Evolutionary conservation across 2,797 vertebrate genomes (phyloP), one percentile per base, ranked within the genome.

Genomic region (Amazona ochrocephala): DNA sequence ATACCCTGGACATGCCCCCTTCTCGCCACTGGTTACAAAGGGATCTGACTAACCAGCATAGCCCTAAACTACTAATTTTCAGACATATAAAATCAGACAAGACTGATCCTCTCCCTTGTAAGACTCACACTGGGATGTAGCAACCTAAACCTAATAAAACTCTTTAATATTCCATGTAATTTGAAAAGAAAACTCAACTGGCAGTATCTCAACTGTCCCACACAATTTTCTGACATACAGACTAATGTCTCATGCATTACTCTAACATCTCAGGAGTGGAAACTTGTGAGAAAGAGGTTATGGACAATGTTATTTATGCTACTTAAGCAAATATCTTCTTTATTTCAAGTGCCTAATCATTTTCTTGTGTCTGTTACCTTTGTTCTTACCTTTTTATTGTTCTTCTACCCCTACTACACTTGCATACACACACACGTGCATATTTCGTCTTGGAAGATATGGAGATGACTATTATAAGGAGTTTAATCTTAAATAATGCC

Each of bases 341-440:
- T 66, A 78, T 73, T 60, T 90, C 58, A 47, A 61, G 3, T 32
- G 37, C 12, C 11, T 78, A 53, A 70, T 62, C 1, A 84, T 84
- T 88, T 78, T 58, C 58, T 68, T 17, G 10, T 16, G 29, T 34
- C 60, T 53, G 9, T 42, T 74, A 56, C n/a, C 70, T 62, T 73
- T 27, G 3, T 82, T 47, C 44, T 87, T 75, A 48, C 15, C n/a
- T 76, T 82, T 37, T 56, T 8, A 3, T 1, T 79, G 48, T 34
- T 87, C 62, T 73, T 37, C 44, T 37, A 26, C 53, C 13, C 54
- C 54, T 66, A 13, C 18, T 34, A 15, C 37, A 5, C 17, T 42
- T 2, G 0, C 5, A 73, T 26, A 29, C 14, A 54, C 1, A 34
- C 12, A 74, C 5, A 13, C 17, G 34, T 11, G 42, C 4, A 39